Conservation (phyloP, 1,140 invertebrate genomes). For the Leucophenga varia region DNA sequence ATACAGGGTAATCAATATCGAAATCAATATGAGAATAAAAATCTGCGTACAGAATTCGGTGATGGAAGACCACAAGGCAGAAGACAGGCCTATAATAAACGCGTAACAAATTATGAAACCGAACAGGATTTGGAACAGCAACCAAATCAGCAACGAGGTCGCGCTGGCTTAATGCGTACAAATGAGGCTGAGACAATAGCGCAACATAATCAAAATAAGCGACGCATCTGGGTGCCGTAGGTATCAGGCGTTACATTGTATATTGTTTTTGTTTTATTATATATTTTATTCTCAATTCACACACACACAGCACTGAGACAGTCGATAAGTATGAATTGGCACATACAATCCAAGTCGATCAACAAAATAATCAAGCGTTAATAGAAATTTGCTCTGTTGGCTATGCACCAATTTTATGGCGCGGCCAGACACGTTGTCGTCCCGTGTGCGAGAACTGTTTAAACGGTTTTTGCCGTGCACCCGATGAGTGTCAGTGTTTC, state of each 20-base stretch:
- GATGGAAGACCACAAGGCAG: too few species aligned
- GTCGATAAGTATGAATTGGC: conserved; percentile 28
- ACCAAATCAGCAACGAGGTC: too few species aligned
- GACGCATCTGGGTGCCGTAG: conserved; percentile 47
- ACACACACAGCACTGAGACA: conserved; percentile 20
- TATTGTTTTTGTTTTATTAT: background rate
- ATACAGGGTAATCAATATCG: too few species aligned
- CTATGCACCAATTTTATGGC: conserved; percentile 59
- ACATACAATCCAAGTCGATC: conserved; percentile 28
- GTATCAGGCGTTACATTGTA: conserved; percentile 9
- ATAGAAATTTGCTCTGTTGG: conserved; percentile 61
- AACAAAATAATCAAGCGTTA: conserved; percentile 20
- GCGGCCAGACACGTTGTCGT: conserved; percentile 55
- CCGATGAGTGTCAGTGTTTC: conserved; percentile 62
- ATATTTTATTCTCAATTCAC: too few species aligned
- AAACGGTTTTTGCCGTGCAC: conserved; percentile 61
- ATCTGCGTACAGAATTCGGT: too few species aligned
- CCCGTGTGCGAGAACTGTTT: conserved; percentile 61
- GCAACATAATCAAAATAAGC: conserved; percentile 25
- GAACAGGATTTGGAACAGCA: background rate
- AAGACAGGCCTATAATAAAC: too few species aligned
- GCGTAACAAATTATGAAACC: conserved; percentile 8
- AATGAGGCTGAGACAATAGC: conserved; percentile 21
- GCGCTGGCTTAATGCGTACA: conserved; percentile 29
- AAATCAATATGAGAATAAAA: too few species aligned